A percentile compares a stretch with the other conserved stretches of the same genome.
Conservation (phyloP, 2,113 vertebrate species). For the Cebus imitator region DNA sequence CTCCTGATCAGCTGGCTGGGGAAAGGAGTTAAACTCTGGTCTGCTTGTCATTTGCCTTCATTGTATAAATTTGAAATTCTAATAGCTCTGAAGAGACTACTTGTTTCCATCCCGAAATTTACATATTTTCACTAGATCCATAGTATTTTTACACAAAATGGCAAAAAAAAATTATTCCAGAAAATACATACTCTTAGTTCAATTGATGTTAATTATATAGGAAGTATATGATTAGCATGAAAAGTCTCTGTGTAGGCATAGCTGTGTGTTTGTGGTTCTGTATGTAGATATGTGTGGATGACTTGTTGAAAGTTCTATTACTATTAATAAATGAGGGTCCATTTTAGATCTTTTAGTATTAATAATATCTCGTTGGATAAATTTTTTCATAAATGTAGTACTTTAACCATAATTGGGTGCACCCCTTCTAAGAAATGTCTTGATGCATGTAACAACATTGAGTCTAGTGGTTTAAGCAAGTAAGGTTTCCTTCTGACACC, state of each 20-base stretch:
- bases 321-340: not conserved
- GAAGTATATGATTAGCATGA: not conserved
- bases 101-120: conserved; percentile 22
- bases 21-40: not conserved
- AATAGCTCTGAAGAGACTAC: not conserved
- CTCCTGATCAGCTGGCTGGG: not conserved
- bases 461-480: not conserved
- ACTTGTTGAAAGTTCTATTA: not conserved
- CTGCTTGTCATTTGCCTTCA: not conserved
- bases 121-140: not conserved
- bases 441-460: too few species aligned
- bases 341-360: not conserved
- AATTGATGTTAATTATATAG: not conserved
- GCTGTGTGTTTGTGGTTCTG: not conserved
- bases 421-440: not conserved
- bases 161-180: not conserved
- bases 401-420: not conserved
- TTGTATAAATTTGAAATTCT: not conserved
- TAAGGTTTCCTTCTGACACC: not conserved
- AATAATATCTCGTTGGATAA: not conserved
- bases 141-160: not conserved
- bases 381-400: not conserved
- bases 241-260: not conserved
- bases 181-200: conserved; percentile 3
- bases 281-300: not conserved